Percentiles rank a stretch among this genome's conserved stretches.
These are phyloP conservation scores for Nymphicus hollandicus DNA, from an alignment of 2,113 vertebrate species.

Conservation along the genomic window DNA sequence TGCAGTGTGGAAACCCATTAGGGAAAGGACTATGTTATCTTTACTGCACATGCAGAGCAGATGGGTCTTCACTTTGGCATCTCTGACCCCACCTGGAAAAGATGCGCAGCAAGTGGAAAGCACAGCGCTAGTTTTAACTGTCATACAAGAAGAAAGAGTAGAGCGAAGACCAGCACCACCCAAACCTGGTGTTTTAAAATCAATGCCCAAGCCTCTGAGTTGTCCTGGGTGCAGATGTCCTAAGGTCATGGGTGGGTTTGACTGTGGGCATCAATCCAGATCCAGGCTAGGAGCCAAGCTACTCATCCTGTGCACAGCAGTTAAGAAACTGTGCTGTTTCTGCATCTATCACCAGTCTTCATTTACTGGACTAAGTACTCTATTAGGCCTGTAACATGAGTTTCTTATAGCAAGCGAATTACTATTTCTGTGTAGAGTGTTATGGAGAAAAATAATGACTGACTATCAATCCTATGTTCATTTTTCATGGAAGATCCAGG, in stretches of 20 bases:
- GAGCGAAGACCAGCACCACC: neutral
- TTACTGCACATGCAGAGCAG: neutral
- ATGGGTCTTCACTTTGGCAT: neutral
- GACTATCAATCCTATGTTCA: neutral
- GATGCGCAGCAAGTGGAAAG: neutral
- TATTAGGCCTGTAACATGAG: neutral
- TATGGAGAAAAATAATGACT: neutral
- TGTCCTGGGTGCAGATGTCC: neutral
- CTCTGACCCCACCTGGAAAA: neutral
- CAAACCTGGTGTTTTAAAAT: neutral
- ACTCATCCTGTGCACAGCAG: neutral
- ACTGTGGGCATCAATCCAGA: neutral
- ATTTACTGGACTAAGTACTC: neutral
- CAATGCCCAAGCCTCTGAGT: neutral
- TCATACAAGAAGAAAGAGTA: neutral
- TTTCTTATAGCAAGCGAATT: neutral
- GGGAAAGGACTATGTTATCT: neutral
- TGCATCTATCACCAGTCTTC: neutral
- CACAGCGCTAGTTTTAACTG: neutral
- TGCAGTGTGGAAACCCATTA: neutral
- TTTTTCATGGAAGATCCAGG: neutral
- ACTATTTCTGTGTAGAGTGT: neutral
- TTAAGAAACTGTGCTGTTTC: neutral
- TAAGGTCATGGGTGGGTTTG: neutral
- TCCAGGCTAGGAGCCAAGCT: neutral